Evolutionary conservation across 2,797 vertebrate species (phyloP), one percentile per base, ranked within the genome.

Genomic region (Dipus sagitta): DNA sequence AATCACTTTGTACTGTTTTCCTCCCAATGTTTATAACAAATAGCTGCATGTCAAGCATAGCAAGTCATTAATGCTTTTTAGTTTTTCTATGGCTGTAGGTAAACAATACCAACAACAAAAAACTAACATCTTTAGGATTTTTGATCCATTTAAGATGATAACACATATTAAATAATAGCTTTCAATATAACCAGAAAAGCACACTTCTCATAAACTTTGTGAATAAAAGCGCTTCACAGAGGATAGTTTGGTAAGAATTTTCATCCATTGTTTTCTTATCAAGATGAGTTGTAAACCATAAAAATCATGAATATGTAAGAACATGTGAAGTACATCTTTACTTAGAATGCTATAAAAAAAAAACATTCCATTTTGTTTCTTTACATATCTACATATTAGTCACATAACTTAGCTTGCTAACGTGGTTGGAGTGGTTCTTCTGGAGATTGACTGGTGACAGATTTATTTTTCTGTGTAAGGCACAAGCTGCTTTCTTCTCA

Each of bases 41-140:
- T 70, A 24, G 12, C n/a, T 32, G 0, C 34, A 86, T 71, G 24
- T 62, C 79, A 92, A 92, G 32, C 81, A 90, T 47, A n/a, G 4
- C 47, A 79, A 75, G 26, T 74, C 83, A 64, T 79, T 90, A 87
- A 92, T 83, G 26, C 47, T 47, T 79, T 60, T 75, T 90, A 92
- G 28, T 87, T 82, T 74, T 88, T 90, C 47, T 47, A 47, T 76
- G 42, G 26, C 26, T 75, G 5, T 24, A 71, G n/a, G 21, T 42
- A 42, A 68, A 86, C 60, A 58, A 70, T 20, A 84, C 64, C 77
- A 77, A 77, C 9, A 21, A 21, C 5, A 86, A 47, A 47, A 47
- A 47, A 47, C 47, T 47, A 47, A 47, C 47, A 47, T 58, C 38
- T 78, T 67, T 20, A 92, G 87, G 24, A 83, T 38, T 62, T 79